These are phyloP conservation scores for Agonopterix heracliana DNA, from an alignment of 2,888 invertebrate species.

Conservation along the genomic window DNA sequence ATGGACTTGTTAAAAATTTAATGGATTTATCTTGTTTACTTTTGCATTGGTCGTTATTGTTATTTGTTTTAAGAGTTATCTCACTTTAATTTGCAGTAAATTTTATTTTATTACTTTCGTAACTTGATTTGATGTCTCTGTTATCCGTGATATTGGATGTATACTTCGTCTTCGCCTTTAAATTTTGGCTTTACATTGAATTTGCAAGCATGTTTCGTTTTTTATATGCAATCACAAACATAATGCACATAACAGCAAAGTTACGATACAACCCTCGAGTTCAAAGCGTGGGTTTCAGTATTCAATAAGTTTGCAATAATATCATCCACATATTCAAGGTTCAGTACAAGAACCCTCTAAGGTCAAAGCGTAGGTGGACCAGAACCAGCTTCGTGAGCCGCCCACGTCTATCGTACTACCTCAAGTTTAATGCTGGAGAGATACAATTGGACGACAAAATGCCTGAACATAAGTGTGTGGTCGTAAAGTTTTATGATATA, in stretches of 20 bases:
- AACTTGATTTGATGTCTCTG: no score
- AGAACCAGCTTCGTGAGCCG: slow-evolving; percentile 48
- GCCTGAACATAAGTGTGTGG: not conserved
- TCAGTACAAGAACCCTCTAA: slow-evolving; percentile 33
- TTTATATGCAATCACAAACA: no score
- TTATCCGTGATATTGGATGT: no score
- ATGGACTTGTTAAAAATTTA: not conserved
- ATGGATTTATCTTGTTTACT: not conserved
- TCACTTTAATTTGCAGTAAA: no score
- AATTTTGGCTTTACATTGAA: no score
- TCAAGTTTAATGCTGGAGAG: slow-evolving; percentile 40
- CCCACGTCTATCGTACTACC: slow-evolving; percentile 40
- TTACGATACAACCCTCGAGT: not conserved
- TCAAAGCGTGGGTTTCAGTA: not conserved
- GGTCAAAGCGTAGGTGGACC: slow-evolving; percentile 58
- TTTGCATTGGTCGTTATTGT: not conserved
- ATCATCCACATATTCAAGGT: slow-evolving; percentile 26
- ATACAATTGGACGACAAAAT: slow-evolving; percentile 16
- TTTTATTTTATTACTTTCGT: no score
- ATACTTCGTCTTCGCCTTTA: no score
- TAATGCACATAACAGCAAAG: no score
- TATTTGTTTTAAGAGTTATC: no score
- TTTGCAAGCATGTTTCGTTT: no score
- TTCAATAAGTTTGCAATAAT: slow-evolving; percentile 14
- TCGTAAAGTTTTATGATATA: no score